These are phyloP conservation scores for Orthosia cruda DNA, from an alignment of 2,888 invertebrate genomes.

Conservation along the genomic window DNA sequence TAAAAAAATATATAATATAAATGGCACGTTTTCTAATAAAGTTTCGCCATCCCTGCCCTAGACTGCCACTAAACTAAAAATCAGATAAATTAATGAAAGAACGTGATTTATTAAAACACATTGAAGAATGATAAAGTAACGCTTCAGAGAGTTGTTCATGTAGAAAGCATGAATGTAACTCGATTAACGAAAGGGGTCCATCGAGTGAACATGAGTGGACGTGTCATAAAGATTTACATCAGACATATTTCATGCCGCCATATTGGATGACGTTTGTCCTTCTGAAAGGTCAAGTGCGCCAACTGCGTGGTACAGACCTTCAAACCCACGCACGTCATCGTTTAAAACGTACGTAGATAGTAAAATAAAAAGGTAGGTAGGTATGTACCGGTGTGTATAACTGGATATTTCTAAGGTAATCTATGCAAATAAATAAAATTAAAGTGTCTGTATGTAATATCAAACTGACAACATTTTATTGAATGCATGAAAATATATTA, in stretches of 20 bases:
- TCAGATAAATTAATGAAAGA: background rate
- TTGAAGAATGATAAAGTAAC: constrained; percentile 11
- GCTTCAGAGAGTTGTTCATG: constrained; percentile 9
- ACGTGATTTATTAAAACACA: background rate
- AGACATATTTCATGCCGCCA: constrained; percentile 19
- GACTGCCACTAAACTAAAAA: background rate
- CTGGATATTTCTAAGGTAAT: too few relatives aligned
- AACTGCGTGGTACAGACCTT: background rate
- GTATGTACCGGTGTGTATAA: too few relatives aligned
- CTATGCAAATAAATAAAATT: too few relatives aligned
- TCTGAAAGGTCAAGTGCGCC: constrained; percentile 40
- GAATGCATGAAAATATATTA: too few relatives aligned
- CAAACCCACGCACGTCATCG: background rate
- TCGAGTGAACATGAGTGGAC: constrained; percentile 31
- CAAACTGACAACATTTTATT: too few relatives aligned
- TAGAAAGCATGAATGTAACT: constrained; percentile 32
- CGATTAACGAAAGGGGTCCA: constrained; percentile 45
- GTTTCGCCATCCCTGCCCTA: too few relatives aligned
- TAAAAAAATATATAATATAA: too few relatives aligned
- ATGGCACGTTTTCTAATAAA: too few relatives aligned
- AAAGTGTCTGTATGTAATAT: too few relatives aligned
- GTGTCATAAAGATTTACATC: background rate
- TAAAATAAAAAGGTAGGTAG: too few relatives aligned
- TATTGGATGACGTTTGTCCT: constrained; percentile 32
- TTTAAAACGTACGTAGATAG: too few relatives aligned